Evolutionary conservation across 2,113 vertebrate species (phyloP).

Genomic region (Hylia prasina): DNA sequence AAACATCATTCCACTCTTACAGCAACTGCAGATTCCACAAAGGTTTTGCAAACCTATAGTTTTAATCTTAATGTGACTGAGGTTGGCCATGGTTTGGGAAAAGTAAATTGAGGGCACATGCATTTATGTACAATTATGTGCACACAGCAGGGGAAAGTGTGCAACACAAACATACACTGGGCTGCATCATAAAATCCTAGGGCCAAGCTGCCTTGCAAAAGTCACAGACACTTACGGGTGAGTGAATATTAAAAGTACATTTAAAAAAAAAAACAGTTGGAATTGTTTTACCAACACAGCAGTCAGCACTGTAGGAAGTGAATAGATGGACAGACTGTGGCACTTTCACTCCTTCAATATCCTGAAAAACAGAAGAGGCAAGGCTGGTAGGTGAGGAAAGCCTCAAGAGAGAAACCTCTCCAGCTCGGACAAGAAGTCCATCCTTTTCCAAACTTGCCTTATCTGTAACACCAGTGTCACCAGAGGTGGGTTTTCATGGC

Average conservation of each 20-base stretch:
- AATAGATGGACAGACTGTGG: background rate
- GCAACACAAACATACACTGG: background rate
- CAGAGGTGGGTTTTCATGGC: accelerated
- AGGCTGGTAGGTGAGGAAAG: background rate
- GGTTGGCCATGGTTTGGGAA: background rate
- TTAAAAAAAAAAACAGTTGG: background rate
- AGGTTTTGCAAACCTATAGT: background rate
- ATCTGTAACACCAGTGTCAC: background rate
- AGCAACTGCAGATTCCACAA: background rate
- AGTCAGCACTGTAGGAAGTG: background rate
- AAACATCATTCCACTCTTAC: background rate
- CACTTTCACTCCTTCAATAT: background rate
- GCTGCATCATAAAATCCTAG: background rate
- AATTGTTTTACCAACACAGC: background rate
- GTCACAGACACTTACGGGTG: background rate
- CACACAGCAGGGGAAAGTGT: background rate
- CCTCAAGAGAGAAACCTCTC: background rate
- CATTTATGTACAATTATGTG: background rate
- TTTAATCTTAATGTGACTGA: background rate
- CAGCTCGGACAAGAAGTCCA: background rate
- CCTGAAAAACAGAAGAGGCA: background rate
- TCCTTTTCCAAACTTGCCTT: background rate
- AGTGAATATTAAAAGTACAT: background rate
- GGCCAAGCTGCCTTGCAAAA: background rate
- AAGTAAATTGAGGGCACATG: background rate